Percentiles rank a stretch among this genome's conserved stretches.
phyloP scores from a whole-genome alignment of 2,113 vertebrate genomes.

The Piprites chloris region DNA sequence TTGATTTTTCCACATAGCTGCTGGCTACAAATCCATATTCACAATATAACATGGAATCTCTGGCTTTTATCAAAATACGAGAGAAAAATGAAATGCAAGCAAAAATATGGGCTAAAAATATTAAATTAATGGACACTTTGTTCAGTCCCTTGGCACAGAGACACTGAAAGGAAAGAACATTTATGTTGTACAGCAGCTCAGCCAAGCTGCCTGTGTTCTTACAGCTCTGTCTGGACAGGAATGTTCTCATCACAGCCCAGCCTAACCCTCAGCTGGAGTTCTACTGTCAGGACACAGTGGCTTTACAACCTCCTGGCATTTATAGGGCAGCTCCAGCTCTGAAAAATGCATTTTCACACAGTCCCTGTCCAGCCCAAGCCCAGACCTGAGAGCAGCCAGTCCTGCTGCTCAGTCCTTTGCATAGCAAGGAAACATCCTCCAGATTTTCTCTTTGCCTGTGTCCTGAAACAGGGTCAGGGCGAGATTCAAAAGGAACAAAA shows the following conservation, averaged over 20 bases:
- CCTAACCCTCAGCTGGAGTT: background rate
- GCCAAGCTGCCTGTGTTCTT: background rate
- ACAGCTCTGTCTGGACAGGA: background rate
- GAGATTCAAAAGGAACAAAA: background rate
- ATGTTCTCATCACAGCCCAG: background rate
- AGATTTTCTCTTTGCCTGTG: too few species aligned
- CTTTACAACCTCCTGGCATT: background rate
- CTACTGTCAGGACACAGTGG: background rate
- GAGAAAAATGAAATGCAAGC: background rate
- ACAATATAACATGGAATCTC: background rate
- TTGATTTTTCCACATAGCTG: conserved; percentile 42
- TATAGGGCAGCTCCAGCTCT: background rate
- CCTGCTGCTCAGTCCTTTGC: background rate
- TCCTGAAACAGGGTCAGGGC: background rate
- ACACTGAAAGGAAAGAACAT: background rate
- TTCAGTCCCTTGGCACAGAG: background rate
- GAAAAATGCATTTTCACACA: background rate
- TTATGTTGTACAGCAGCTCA: background rate
- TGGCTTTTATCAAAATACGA: conserved; percentile 17
- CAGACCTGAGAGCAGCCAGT: background rate
- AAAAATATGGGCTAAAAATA: background rate
- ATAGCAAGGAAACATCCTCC: background rate
- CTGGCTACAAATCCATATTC: conserved; percentile 24
- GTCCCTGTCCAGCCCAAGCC: background rate
- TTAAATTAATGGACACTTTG: background rate